A percentile compares a stretch with the other conserved stretches of the same genome.
phyloP scores from a whole-genome alignment of 2,113 vertebrate species.

The Thamnaconus septentrionalis region DNA sequence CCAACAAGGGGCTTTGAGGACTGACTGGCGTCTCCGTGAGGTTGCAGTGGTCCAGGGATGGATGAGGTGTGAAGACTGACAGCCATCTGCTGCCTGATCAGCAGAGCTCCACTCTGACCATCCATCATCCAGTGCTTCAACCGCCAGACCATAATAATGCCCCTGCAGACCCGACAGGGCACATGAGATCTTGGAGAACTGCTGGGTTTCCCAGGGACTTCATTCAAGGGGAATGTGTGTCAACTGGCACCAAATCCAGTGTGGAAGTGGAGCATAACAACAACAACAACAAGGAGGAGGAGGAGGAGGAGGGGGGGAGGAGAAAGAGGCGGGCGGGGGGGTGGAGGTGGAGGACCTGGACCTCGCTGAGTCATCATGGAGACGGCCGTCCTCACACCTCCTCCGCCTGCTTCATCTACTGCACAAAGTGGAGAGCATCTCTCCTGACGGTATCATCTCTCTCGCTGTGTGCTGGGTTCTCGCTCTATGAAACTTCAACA shows the following conservation, averaged over 20 bases:
- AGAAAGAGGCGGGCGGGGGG: too few relatives aligned
- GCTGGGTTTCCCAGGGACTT: not conserved
- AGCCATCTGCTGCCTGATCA: conserved; percentile 63
- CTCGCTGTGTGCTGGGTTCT: not conserved
- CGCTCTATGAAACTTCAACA: not conserved
- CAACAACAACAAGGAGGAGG: not conserved
- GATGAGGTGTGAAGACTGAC: conserved; percentile 45
- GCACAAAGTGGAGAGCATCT: too few relatives aligned
- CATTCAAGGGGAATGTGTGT: conserved; percentile 14
- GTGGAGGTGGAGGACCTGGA: too few relatives aligned
- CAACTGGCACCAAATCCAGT: conserved; percentile 3
- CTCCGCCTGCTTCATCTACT: too few relatives aligned
- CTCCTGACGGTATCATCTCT: too few relatives aligned
- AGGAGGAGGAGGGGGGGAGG: too few relatives aligned
- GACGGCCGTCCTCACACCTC: too few relatives aligned
- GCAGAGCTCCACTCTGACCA: conserved; percentile 29
- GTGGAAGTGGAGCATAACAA: not conserved
- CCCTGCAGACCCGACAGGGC: too few relatives aligned
- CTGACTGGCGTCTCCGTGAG: conserved; percentile 14
- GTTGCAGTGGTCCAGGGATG: conserved; percentile 23
- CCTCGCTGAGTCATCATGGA: too few relatives aligned
- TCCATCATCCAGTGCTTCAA: conserved; percentile 45
- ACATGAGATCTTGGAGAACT: not conserved
- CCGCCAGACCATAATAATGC: not conserved
- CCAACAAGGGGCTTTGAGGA: conserved; percentile 15